A percentile compares a stretch with the other conserved stretches of the same genome.
Conservation (phyloP, 2,113 vertebrate genomes). For the Alouatta palliata region DNA sequence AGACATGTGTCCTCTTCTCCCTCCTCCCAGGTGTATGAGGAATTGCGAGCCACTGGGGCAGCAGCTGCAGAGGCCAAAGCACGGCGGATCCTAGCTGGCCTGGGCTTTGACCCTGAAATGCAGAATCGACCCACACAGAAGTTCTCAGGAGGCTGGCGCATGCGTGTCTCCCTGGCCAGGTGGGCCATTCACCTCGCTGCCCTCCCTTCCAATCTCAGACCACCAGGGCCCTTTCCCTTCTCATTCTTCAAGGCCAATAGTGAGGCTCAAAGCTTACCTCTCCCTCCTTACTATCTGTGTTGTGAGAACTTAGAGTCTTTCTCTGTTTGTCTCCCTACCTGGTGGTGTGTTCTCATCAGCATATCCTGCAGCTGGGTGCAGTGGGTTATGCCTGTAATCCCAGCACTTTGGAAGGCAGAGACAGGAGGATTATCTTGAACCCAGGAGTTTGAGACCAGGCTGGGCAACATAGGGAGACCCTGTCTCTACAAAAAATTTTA, state of each 20-base stretch:
- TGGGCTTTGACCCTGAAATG: slow-evolving; percentile 95
- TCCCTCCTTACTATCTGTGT: background rate
- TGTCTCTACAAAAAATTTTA: no score
- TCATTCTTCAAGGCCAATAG: background rate
- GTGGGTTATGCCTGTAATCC: no score
- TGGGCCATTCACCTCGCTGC: slow-evolving; percentile 28
- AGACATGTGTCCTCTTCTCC: background rate
- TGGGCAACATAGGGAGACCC: no score
- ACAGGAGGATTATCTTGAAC: no score
- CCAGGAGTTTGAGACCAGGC: no score
- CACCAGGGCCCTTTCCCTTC: background rate
- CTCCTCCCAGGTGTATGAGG: slow-evolving; percentile 90
- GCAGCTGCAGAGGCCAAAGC: slow-evolving; percentile 94
- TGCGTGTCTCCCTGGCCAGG: slow-evolving; percentile 96
- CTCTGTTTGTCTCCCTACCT: background rate
- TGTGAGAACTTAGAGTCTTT: background rate
- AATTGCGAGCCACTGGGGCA: slow-evolving; percentile 90
- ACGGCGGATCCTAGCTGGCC: slow-evolving; percentile 92
- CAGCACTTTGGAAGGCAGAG: no score
- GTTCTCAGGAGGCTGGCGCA: slow-evolving; percentile 96
- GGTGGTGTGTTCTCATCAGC: background rate
- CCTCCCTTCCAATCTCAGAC: background rate
- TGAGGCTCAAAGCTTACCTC: background rate
- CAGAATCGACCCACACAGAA: slow-evolving; percentile 93
- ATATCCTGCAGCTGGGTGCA: no score